phyloP scores from a whole-genome alignment of 2,113 vertebrate species.

The Steatornis caripensis region DNA sequence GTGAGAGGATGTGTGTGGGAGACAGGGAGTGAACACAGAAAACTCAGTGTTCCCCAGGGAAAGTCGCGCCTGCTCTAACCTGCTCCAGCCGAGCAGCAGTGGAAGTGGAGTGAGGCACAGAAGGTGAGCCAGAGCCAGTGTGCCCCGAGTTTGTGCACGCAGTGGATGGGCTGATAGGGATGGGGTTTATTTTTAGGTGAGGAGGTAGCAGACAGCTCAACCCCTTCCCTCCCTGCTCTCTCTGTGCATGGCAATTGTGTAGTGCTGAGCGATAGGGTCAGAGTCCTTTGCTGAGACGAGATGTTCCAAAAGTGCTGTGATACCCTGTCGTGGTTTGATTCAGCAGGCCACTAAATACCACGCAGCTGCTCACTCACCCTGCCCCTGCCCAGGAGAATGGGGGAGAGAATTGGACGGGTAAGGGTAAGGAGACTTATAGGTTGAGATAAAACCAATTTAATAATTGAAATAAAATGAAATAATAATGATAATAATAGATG shows the following conservation, averaged over 20 bases:
- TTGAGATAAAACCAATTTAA: no score
- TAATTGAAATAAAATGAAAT: no score
- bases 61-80: neutral
- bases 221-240: neutral
- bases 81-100: neutral
- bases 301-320: neutral
- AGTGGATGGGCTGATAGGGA: neutral
- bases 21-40: constrained; percentile 5
- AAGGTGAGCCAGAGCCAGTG: rapidly evolving
- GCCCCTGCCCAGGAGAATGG: no score
- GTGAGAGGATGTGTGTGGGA: constrained; percentile 49
- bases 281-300: neutral
- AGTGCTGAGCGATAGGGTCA: neutral
- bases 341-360: no score
- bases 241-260: neutral
- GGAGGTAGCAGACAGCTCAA: neutral
- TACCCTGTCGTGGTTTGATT: no score
- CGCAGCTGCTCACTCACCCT: no score
- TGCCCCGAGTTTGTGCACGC: neutral
- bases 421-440: no score
- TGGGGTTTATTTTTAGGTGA: neutral
- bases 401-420: no score
- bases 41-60: constrained; percentile 4
- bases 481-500: no score
- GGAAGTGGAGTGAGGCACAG: neutral